phyloP scores from a whole-genome alignment of 2,797 vertebrate genomes.

The Tangara arthus region DNA sequence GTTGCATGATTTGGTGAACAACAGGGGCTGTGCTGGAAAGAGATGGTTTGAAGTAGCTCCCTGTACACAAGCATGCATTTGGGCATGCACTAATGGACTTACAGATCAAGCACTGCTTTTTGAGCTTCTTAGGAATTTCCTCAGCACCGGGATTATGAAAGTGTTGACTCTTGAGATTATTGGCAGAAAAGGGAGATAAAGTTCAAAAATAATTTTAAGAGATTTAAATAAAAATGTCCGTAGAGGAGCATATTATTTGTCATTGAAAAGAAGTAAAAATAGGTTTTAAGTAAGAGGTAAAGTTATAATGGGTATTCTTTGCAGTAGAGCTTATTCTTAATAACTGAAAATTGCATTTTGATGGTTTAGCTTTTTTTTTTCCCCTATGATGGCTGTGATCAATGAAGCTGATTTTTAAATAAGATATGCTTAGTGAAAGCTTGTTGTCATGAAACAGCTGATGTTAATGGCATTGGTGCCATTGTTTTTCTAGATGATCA shows the following conservation, averaged over 20 bases:
- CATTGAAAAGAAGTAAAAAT: not conserved
- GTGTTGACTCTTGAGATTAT: not conserved
- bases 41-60: not conserved
- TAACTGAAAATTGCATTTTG: not conserved
- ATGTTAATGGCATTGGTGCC: not conserved
- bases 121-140: not conserved
- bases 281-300: not conserved
- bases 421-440: not conserved
- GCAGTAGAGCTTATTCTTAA: not conserved
- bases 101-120: not conserved
- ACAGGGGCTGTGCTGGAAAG: not conserved
- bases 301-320: not conserved
- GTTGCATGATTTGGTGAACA: not conserved
- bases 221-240: not conserved
- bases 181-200: not conserved
- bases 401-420: not conserved
- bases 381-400: not conserved
- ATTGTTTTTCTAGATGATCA: not conserved
- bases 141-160: not conserved
- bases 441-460: constrained; percentile 3
- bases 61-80: not conserved
- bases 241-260: not conserved
- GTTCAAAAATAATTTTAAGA: not conserved
- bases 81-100: not conserved
- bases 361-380: constrained; percentile 10